Evolutionary conservation across 2,113 vertebrate species (phyloP).

Genomic region (Benitochromis conjunctus): DNA sequence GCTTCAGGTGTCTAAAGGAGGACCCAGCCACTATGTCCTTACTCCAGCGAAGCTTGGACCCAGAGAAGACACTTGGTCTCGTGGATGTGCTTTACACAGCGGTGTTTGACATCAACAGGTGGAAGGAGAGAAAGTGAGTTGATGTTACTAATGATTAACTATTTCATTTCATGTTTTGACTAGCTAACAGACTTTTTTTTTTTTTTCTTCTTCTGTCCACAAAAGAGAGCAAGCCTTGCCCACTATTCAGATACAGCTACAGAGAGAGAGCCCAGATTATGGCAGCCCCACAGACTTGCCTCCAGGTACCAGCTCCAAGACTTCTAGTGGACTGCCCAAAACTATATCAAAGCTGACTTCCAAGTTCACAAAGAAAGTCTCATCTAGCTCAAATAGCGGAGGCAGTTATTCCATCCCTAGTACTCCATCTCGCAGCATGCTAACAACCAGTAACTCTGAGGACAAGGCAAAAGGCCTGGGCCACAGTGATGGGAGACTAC

Average conservation of each 20-base stretch:
- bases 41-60: conserved; percentile 94
- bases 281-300: conserved; percentile 81
- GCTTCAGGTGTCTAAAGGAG: conserved; percentile 95
- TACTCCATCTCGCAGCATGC: conserved; percentile 87
- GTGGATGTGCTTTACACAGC: conserved; percentile 97
- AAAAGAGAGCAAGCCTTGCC: conserved; percentile 91
- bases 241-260: conserved; percentile 95
- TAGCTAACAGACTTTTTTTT: not conserved
- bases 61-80: conserved; percentile 93
- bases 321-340: conserved; percentile 90
- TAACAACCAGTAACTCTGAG: conserved; percentile 76
- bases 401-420: conserved; percentile 89
- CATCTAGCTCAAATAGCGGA: conserved; percentile 78
- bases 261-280: conserved; percentile 86
- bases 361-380: conserved; percentile 93
- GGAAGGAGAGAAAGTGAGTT: conserved; percentile 90
- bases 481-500: conserved; percentile 77
- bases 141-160: not conserved
- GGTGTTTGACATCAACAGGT: conserved; percentile 88
- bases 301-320: conserved; percentile 83
- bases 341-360: conserved; percentile 98
- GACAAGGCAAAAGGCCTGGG: conserved; percentile 83
- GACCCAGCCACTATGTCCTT: conserved; percentile 98
- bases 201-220: not conserved
- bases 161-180: not conserved